Base-by-base conservation (phyloP, 2,888 invertebrate species). In the Perizoma affinitatum region DNA sequence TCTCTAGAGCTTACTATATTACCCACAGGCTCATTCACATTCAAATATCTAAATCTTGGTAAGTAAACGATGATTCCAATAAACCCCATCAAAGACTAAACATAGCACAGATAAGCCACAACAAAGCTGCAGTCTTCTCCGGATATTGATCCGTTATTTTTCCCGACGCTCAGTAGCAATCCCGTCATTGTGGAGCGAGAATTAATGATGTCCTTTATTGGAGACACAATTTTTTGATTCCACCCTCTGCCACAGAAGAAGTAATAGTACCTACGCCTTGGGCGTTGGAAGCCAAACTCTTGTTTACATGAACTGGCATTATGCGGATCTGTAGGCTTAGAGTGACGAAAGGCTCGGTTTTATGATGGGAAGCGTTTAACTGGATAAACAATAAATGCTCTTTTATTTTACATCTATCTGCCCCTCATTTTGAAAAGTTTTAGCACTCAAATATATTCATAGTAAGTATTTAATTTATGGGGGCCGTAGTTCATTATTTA, bases 141-240 rank as follows among this genome's bases (percentile, higher is more conserved):
- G 77, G 82, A 80, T 86, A 88, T 88, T 82, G 87, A 88, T 85
- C 86, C 78, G 82, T 80, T 66, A 61, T 66, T 61, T 64, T 66
- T 78, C 78, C 80, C 76, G 79, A 79, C 84, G 83, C 84, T 83
- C 77, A 73, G 76, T 79, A 80, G 79, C 82, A 83, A 86, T 58
- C 66, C 63, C 59, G 57, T 60, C 61, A 84, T 85, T 63, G 63
- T 65, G 64, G 71, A 65, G 63, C 64, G 82, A 92, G 93, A 94
- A 94, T 94, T 94, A 94, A 94, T 94, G 94, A 94, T 94, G 92
- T 88, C 93, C 93, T 94, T 94, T 94, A 94, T 94, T 94, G 94
- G 93, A 56, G 63, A 63, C 58, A 62, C 53, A 49, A 61, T 61
- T 64, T 56, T 47, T 63, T 63, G 68, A 69, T 65, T 67, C 61